Conservation (phyloP, 2,797 vertebrate genomes). For the Ptychadena robeensis region DNA sequence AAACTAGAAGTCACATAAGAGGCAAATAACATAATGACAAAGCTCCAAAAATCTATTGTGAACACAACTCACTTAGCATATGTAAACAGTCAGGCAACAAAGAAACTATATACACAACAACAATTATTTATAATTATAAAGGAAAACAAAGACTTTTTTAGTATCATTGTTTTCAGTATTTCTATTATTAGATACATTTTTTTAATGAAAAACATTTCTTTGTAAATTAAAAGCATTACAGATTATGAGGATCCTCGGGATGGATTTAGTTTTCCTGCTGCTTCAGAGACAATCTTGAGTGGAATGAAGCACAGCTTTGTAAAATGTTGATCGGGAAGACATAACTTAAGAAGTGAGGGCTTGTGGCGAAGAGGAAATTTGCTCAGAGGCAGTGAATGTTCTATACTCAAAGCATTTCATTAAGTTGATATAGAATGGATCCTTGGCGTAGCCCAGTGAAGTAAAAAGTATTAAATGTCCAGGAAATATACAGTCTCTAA, state of each 20-base stretch:
- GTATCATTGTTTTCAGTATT: not conserved
- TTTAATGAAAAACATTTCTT: not conserved
- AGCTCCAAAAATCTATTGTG: slow-evolving; percentile 48
- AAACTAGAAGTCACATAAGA: slow-evolving; percentile 59
- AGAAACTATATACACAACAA: not conserved
- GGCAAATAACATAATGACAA: slow-evolving; percentile 55
- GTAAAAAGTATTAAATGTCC: slow-evolving; percentile 35
- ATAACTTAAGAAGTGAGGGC: slow-evolving; percentile 33
- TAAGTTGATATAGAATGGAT: slow-evolving; percentile 40
- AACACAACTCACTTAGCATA: slow-evolving; percentile 42
- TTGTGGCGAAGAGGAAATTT: slow-evolving; percentile 18
- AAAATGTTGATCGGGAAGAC: slow-evolving; percentile 13
- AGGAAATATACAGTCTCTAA: slow-evolving; percentile 42
- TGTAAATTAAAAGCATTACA: not conserved
- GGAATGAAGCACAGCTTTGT: slow-evolving; percentile 28
- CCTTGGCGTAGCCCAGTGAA: slow-evolving; percentile 17
- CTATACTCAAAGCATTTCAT: slow-evolving; percentile 45
- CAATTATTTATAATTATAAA: not conserved
- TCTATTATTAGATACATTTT: not conserved
- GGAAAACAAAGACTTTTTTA: slow-evolving; percentile 1
- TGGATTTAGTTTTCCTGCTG: slow-evolving; percentile 2
- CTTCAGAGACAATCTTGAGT: slow-evolving; percentile 14
- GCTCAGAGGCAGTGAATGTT: slow-evolving; percentile 26
- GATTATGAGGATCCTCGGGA: not conserved
- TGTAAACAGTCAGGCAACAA: slow-evolving; percentile 25